A percentile compares a stretch with the other conserved stretches of the same genome.
These are phyloP conservation scores for Lasius platythorax DNA, from an alignment of 2,888 invertebrate species.

Conservation along the genomic window DNA sequence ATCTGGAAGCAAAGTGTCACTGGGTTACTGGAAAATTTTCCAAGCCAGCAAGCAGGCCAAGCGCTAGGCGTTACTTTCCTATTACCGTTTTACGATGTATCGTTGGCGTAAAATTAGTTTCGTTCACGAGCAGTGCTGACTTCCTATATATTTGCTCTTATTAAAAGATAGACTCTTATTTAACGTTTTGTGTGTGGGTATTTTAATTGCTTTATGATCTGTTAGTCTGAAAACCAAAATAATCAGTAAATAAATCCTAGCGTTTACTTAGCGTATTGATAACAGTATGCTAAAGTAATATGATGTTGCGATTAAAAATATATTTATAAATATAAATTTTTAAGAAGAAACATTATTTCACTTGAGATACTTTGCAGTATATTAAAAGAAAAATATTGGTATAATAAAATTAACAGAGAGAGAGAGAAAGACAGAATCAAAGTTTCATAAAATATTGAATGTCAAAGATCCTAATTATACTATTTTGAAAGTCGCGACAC, in stretches of 20 bases:
- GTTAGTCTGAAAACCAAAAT: background rate
- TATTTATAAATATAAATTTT: background rate
- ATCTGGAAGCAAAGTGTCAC: slow-evolving; percentile 63
- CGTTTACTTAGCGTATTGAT: background rate
- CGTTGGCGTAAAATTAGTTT: slow-evolving; percentile 46
- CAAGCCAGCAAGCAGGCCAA: slow-evolving; percentile 58
- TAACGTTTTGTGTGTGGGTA: background rate
- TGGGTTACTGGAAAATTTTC: slow-evolving; percentile 72
- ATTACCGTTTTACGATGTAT: slow-evolving; percentile 44
- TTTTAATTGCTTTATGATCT: background rate
- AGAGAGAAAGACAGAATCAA: background rate
- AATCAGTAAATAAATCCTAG: background rate
- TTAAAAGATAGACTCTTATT: slow-evolving; percentile 21
- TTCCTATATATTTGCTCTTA: slow-evolving; percentile 11
- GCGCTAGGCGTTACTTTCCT: slow-evolving; percentile 33
- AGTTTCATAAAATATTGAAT: slow-evolving; percentile 7
- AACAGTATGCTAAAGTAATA: background rate
- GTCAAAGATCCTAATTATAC: background rate
- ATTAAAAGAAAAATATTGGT: background rate
- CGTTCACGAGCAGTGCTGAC: background rate
- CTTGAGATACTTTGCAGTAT: background rate
- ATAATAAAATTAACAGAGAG: background rate
- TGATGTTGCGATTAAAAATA: background rate
- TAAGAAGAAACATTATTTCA: background rate
- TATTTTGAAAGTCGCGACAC: background rate